Conservation (phyloP, 2,797 vertebrate species). For the Crenichthys baileyi region DNA sequence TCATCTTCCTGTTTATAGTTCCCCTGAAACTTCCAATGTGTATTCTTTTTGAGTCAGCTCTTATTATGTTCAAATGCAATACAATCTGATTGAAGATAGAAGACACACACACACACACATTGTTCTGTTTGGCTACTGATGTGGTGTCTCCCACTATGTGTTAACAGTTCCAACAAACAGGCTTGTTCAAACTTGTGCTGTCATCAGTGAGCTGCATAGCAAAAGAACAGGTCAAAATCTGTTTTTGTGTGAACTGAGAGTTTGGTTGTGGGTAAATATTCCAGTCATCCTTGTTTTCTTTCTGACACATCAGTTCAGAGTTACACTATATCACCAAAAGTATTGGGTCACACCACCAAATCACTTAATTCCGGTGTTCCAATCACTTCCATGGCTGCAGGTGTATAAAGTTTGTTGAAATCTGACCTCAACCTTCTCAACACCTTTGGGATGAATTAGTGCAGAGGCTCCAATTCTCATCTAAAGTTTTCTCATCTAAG, state of each 20-base stretch:
- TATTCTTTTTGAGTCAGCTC: constrained; percentile 4
- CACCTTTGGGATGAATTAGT: too few species aligned
- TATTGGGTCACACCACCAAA: too few species aligned
- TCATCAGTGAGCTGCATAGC: background rate
- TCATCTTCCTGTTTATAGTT: constrained; percentile 23
- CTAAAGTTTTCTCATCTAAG: too few species aligned
- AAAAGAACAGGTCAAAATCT: constrained; percentile 9
- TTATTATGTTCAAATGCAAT: constrained; percentile 34
- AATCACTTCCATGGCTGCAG: too few species aligned
- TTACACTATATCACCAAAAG: too few species aligned
- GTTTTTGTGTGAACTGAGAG: background rate
- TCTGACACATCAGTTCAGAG: background rate
- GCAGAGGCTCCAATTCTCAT: too few species aligned
- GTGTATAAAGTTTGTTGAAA: too few species aligned
- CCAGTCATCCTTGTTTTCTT: background rate
- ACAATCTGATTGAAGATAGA: background rate
- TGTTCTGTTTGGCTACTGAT: background rate
- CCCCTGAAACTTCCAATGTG: constrained; percentile 9
- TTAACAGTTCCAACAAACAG: background rate
- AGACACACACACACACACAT: background rate
- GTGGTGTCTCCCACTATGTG: background rate
- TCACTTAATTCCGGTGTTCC: too few species aligned
- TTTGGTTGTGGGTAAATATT: background rate
- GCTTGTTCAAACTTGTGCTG: background rate
- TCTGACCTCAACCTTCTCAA: too few species aligned